Percentiles rank a stretch among this genome's conserved stretches.
Evolutionary conservation across 2,113 vertebrate genomes (phyloP).

Genomic region (Lampris megalopsis): DNA sequence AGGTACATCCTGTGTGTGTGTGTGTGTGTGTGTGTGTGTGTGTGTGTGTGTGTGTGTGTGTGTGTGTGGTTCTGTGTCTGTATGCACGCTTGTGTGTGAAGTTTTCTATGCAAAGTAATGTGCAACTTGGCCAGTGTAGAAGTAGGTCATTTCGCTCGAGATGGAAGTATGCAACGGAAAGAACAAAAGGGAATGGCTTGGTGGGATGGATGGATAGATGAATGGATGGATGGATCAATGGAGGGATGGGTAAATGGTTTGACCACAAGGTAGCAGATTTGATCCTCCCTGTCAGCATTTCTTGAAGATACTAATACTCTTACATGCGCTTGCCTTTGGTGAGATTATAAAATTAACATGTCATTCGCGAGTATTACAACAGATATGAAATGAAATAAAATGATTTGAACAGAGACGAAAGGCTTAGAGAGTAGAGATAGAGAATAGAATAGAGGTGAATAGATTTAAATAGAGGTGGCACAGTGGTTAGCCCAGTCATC

Average conservation of each 20-base stretch:
- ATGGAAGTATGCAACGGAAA: slow-evolving; percentile 10
- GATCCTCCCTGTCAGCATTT: slow-evolving; percentile 59
- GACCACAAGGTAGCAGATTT: slow-evolving; percentile 56
- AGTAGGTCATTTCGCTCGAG: slow-evolving; percentile 17
- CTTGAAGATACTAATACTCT: slow-evolving; percentile 61
- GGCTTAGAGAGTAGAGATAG: no score
- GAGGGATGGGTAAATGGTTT: not conserved
- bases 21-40: slow-evolving; percentile 34
- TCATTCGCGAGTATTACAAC: slow-evolving; percentile 15
- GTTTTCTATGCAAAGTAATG: slow-evolving; percentile 34
- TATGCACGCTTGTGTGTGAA: not conserved
- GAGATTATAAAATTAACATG: slow-evolving; percentile 33
- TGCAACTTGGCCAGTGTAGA: not conserved
- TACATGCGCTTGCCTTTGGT: slow-evolving; percentile 34
- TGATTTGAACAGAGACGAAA: not conserved
- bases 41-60: slow-evolving; percentile 14
- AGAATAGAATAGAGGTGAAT: not conserved
- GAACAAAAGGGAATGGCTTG: not conserved
- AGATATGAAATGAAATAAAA: slow-evolving; percentile 5
- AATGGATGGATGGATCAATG: slow-evolving; percentile 51
- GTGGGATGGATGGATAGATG: no score
- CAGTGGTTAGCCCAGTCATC: no score
- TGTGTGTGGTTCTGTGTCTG: not conserved
- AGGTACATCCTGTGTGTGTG: slow-evolving; percentile 46
- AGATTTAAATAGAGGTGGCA: no score